phyloP scores from a whole-genome alignment of 2,888 invertebrate species.

The Spodoptera picta region DNA sequence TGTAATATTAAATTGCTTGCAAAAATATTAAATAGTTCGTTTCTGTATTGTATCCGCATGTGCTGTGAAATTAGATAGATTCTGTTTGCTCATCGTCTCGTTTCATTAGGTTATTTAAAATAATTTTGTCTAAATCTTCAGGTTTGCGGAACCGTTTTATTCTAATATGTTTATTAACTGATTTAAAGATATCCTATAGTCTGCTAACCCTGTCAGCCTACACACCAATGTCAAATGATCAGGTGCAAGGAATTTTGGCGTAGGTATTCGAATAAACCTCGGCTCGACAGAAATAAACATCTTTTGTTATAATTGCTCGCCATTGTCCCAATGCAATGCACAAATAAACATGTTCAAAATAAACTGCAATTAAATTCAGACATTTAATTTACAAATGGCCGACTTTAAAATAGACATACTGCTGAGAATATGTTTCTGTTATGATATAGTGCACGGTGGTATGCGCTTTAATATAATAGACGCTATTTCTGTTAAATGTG shows the following conservation, averaged over 20 bases:
- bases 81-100: neutral
- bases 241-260: conserved; percentile 71
- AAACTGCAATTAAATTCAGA: conserved; percentile 53
- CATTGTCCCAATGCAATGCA: conserved; percentile 65
- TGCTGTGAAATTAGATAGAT: neutral
- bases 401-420: conserved; percentile 47
- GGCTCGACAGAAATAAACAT: conserved; percentile 73
- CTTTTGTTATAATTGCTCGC: conserved; percentile 73
- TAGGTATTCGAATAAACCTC: conserved; percentile 65
- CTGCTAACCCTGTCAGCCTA: conserved; percentile 24
- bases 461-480: conserved; percentile 27
- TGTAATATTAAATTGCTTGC: conserved; percentile 23
- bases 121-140: too few relatives aligned
- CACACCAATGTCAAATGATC: conserved; percentile 54
- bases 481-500: conserved; percentile 19
- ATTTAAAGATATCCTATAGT: neutral
- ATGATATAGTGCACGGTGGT: conserved; percentile 34
- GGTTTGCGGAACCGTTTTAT: too few relatives aligned
- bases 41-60: conserved; percentile 2
- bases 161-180: too few relatives aligned
- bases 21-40: conserved; percentile 19
- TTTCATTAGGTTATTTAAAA: too few relatives aligned
- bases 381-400: conserved; percentile 41
- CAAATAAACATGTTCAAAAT: conserved; percentile 72
- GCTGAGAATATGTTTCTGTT: conserved; percentile 20